Evolutionary conservation across 2,888 invertebrate genomes (phyloP).

Genomic region (Euzophera pinguis): DNA sequence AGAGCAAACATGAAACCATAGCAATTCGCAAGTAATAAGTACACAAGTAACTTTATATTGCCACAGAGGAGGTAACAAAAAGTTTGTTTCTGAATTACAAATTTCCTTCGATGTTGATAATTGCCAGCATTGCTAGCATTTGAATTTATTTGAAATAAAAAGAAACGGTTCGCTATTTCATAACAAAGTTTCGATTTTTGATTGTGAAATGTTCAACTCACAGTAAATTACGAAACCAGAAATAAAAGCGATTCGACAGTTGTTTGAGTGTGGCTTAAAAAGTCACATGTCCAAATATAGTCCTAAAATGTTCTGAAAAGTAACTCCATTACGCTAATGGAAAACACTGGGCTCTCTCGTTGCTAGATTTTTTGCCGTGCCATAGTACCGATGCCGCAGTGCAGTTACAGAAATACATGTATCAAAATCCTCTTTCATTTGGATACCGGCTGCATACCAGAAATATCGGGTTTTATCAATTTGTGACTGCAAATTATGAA

Average conservation of each 20-base stretch:
- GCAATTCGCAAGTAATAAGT: too few species aligned
- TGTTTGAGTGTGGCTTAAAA: conserved; percentile 19
- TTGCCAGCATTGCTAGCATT: too few species aligned
- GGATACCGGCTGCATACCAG: conserved; percentile 47
- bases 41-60: too few species aligned
- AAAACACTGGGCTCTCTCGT: conserved; percentile 65
- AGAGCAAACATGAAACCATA: too few species aligned
- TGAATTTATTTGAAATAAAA: too few species aligned
- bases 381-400: conserved; percentile 61
- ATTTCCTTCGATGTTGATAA: too few species aligned
- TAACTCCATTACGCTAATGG: conserved; percentile 72
- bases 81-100: too few species aligned
- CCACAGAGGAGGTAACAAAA: too few species aligned
- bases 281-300: conserved; percentile 36
- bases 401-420: conserved; percentile 70
- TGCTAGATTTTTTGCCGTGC: conserved; percentile 50
- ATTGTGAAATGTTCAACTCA: background rate
- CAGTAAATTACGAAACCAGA: background rate
- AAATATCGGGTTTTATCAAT: conserved; percentile 60
- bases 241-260: background rate
- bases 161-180: too few species aligned
- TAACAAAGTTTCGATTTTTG: too few species aligned
- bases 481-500: conserved; percentile 53
- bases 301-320: conserved; percentile 58
- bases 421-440: conserved; percentile 70